phyloP scores from a whole-genome alignment of 1,140 invertebrate species.

The silkworm (Bombyx mori) region ASM3026992v2 NC_085114.1:6867501-6868000 shows the following conservation, averaged over 20 bases:
- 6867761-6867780: constrained; percentile 67
- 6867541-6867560: neutral
- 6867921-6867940: constrained; percentile 70
- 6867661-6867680: constrained; percentile 12
- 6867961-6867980: too few species aligned
- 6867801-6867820: constrained; percentile 86
- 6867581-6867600: constrained; percentile 4
- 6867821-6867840: constrained; percentile 89
- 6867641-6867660: neutral
- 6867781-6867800: constrained; percentile 78
- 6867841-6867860: constrained; percentile 90
- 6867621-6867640: constrained; percentile 2
- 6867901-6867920: constrained; percentile 72
- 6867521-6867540: too few species aligned
- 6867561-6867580: neutral
- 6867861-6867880: constrained; percentile 65
- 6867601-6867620: neutral
- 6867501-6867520: neutral
- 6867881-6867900: constrained; percentile 73
- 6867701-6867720: constrained; percentile 71
- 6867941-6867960: constrained; percentile 59
- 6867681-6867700: constrained; percentile 1
- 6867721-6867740: constrained; percentile 93
- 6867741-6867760: constrained; percentile 88
- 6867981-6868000: too few species aligned